Evolutionary conservation across 2,888 invertebrate genomes (phyloP), one percentile per base, ranked within the genome.

Genomic region (Cheilosia pagana): DNA sequence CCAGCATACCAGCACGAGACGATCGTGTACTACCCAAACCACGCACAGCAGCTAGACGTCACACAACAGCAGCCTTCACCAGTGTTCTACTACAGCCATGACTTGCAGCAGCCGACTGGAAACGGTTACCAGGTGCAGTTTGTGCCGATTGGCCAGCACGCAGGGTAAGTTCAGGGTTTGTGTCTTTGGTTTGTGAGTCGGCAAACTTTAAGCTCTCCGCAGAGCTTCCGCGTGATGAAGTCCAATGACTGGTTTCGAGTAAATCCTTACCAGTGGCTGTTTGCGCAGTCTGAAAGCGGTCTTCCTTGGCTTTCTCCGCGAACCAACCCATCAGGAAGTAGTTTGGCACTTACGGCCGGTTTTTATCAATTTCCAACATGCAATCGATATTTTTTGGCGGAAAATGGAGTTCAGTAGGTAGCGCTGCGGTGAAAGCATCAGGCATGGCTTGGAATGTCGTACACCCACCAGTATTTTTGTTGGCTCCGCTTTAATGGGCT

Each of bases 41-140:
- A 43, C 43, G 72, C 65, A 55, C 59, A 67, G 8, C 65, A 62
- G 31, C 14, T 45, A 39, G 71, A 55, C 19, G 52, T 21, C 12
- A 10, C 83, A 25, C 88, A 88, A 63, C 81, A 87, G 79, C 81
- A 81, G 48, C 87, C 88, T 85, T 52, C 88, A 86, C 57, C 90
- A 87, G 39, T 68, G 7, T 83, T 86, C 45, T 85, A 81, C 55
- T 85, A 85, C 55, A 85, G 76, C 23, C 79, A 83, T 31, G 68
- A 78, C 50, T 60, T 86, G 87, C 31, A 90, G 87, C 59, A 87
- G 2, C 67, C 87, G 31, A 21, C 87, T 19, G 86, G 31, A 35
- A 75, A 68, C n/a, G 41, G 23, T 14, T 76, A 81, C 19, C 65
- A 68, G 48, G 10, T 71, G 48, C 82, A 81, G 62, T 68, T 67